Conservation (phyloP, 2,113 vertebrate genomes). For the Zosterops japonicus region DNA sequence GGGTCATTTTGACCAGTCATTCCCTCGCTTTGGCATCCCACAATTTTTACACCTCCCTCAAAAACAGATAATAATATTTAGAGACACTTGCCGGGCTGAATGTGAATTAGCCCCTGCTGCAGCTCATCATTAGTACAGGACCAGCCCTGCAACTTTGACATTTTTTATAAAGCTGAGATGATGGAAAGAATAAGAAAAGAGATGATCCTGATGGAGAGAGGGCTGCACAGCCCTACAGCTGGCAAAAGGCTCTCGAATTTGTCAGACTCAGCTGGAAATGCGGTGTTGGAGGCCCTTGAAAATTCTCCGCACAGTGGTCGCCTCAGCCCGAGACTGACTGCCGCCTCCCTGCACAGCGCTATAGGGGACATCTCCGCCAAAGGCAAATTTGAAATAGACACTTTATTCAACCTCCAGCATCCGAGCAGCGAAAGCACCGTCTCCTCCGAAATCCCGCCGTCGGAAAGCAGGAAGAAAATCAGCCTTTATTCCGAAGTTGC, state of each 20-base stretch:
- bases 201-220: slow-evolving; percentile 99
- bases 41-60: slow-evolving; percentile 87
- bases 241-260: slow-evolving; percentile 92
- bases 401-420: slow-evolving; percentile 90
- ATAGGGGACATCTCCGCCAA: slow-evolving; percentile 91
- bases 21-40: slow-evolving; percentile 90
- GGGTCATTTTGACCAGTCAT: slow-evolving; percentile 96
- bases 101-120: slow-evolving; percentile 91
- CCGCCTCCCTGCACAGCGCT: slow-evolving; percentile 90
- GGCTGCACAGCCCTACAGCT: slow-evolving; percentile 94
- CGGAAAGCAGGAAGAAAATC: slow-evolving; percentile 94
- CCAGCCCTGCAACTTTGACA: slow-evolving; percentile 85
- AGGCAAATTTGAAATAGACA: slow-evolving; percentile 99
- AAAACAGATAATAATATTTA: slow-evolving; percentile 94
- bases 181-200: slow-evolving; percentile 99
- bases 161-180: slow-evolving; percentile 89
- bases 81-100: slow-evolving; percentile 89
- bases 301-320: slow-evolving; percentile 96
- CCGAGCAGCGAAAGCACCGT: slow-evolving; percentile 84
- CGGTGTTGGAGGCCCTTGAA: slow-evolving; percentile 98
- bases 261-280: slow-evolving; percentile 90
- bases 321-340: slow-evolving; percentile 94
- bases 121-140: slow-evolving; percentile 88
- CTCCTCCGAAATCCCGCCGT: slow-evolving; percentile 86
- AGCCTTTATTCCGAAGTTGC: slow-evolving; percentile 92